These are phyloP conservation scores for Pseudois nayaur DNA, from an alignment of 2,113 vertebrate species.

Conservation along the genomic window DNA sequence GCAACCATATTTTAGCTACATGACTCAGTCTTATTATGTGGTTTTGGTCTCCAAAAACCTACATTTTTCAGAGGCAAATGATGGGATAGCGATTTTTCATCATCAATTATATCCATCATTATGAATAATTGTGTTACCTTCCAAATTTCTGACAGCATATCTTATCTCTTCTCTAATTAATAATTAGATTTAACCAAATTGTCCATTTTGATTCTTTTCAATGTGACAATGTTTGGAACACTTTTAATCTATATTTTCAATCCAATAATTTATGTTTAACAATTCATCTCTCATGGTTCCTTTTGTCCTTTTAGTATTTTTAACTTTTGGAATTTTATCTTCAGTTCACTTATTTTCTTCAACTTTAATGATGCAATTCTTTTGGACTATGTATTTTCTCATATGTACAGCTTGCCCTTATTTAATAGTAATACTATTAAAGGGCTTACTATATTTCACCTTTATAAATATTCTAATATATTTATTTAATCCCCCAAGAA, in stretches of 20 bases:
- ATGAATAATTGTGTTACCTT: background rate
- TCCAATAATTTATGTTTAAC: background rate
- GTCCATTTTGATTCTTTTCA: background rate
- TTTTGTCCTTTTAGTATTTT: background rate
- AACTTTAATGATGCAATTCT: background rate
- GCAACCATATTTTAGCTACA: background rate
- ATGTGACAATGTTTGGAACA: background rate
- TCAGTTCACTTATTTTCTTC: background rate
- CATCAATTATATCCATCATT: background rate
- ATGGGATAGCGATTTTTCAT: background rate
- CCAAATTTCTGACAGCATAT: background rate
- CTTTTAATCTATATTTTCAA: background rate
- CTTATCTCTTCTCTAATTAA: constrained; percentile 3
- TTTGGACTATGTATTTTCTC: background rate
- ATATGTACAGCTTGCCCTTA: background rate
- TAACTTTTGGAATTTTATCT: background rate
- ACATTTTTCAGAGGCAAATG: background rate
- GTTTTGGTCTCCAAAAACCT: background rate
- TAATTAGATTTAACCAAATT: background rate
- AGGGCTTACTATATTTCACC: background rate
- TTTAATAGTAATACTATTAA: background rate
- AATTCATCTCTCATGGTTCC: background rate
- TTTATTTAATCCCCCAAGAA: background rate
- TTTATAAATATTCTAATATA: background rate
- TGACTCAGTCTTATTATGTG: background rate